Conservation (phyloP, 2,888 invertebrate genomes). For the Eristalis pertinax region DNA sequence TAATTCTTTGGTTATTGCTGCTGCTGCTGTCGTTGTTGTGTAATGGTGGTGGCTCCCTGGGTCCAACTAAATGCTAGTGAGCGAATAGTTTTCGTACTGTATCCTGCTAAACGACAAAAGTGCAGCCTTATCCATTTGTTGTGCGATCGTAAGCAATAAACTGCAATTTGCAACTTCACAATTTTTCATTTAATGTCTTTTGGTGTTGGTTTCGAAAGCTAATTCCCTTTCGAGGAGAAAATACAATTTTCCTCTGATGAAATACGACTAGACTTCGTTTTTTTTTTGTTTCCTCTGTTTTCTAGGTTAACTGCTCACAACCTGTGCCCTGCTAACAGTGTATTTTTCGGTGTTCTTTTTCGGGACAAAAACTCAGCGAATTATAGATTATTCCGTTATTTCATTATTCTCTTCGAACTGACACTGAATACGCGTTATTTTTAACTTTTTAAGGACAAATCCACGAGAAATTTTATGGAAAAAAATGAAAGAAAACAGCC, state of each 20-base stretch:
- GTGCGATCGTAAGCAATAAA: slow-evolving; percentile 69
- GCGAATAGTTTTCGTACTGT: slow-evolving; percentile 70
- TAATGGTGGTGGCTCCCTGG: neutral
- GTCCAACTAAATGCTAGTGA: slow-evolving; percentile 60
- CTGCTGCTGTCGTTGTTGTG: neutral
- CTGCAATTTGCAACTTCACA: slow-evolving; percentile 52
- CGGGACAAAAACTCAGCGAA: neutral
- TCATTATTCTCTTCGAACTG: slow-evolving; percentile 32
- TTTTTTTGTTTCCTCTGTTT: slow-evolving; percentile 4
- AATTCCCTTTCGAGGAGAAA: slow-evolving; percentile 19
- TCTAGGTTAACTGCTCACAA: slow-evolving; percentile 19
- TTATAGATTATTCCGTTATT: slow-evolving; percentile 51
- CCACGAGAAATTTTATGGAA: slow-evolving; percentile 12
- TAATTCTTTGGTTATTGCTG: slow-evolving; percentile 28
- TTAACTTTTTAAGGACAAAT: neutral
- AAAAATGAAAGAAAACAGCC: neutral
- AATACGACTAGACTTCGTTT: neutral
- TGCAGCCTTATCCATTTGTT: slow-evolving; percentile 71
- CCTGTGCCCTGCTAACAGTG: slow-evolving; percentile 47
- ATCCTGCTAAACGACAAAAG: slow-evolving; percentile 64
- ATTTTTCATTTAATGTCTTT: slow-evolving; percentile 66
- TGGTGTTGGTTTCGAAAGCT: neutral
- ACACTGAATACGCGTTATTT: slow-evolving; percentile 43
- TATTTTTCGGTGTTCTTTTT: neutral
- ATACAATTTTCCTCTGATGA: slow-evolving; percentile 11